These are phyloP conservation scores for Coenobita brevimanus DNA, from an alignment of 1,140 invertebrate species.

Conservation along the genomic window DNA sequence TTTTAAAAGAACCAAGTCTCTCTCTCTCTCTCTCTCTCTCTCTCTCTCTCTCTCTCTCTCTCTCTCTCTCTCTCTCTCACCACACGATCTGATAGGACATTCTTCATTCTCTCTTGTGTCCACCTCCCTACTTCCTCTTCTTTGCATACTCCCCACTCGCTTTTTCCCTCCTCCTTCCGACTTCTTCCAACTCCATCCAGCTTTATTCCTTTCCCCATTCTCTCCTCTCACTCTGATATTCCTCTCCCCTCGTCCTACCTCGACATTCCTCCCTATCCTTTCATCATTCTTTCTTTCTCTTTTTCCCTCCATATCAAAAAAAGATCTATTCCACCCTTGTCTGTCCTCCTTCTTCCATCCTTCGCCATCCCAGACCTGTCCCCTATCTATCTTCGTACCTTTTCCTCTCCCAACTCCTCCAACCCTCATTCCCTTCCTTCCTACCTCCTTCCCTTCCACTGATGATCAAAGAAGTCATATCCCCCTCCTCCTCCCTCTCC, in stretches of 20 bases:
- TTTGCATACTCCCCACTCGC: no score
- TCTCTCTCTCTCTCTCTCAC: constrained; percentile 3
- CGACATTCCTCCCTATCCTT: neutral
- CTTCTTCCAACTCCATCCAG: no score
- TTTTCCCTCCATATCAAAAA: no score
- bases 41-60: neutral
- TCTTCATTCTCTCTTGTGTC: no score
- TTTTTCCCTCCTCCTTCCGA: neutral
- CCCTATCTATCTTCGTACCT: neutral
- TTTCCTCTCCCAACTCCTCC: neutral
- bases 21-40: neutral
- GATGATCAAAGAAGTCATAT: neutral
- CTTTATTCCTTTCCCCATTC: neutral
- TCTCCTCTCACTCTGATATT: neutral
- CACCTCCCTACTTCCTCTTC: no score
- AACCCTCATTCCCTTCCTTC: neutral
- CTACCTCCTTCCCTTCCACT: neutral
- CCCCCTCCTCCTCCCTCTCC: neutral
- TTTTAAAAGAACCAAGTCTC: no score
- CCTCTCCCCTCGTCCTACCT: neutral
- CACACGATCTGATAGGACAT: no score
- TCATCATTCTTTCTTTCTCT: no score
- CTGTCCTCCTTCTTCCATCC: no score
- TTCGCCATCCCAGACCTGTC: neutral
- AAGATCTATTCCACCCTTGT: no score